These are phyloP conservation scores for Conops quadrifasciatus DNA, from an alignment of 2,888 invertebrate genomes.

Conservation along the genomic window DNA sequence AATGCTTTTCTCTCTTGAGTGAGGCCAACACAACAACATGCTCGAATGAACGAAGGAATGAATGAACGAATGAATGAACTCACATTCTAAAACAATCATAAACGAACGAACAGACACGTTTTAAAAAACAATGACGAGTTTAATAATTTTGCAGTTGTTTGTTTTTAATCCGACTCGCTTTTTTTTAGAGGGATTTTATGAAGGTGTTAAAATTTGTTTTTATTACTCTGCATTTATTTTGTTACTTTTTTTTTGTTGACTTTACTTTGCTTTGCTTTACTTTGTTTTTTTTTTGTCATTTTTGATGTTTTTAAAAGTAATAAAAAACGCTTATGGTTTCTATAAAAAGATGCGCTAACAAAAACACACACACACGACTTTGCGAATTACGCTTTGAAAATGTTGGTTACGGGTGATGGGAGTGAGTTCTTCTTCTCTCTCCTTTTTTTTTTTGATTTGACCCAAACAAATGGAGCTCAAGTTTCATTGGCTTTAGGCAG, in stretches of 20 bases:
- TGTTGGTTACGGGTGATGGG: neutral
- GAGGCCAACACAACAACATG: too few species aligned
- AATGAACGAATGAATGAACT: neutral
- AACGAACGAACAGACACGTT: neutral
- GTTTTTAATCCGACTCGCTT: neutral
- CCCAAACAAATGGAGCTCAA: conserved; percentile 1
- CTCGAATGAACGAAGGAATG: neutral
- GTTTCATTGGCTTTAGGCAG: conserved; percentile 5
- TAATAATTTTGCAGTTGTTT: neutral
- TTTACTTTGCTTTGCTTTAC: neutral
- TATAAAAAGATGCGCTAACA: neutral
- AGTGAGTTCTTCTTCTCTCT: too few species aligned
- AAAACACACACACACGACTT: conserved; percentile 4
- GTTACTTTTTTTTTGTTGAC: conserved; percentile 14
- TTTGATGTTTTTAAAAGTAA: conserved; percentile 6
- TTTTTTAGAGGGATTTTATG: neutral
- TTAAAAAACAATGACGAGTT: neutral
- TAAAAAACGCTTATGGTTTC: neutral
- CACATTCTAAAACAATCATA: neutral
- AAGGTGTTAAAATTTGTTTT: conserved; percentile 30
- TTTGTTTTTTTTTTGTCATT: too few species aligned
- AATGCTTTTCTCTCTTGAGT: neutral
- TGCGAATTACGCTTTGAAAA: neutral
- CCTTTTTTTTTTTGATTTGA: neutral
- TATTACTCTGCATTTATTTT: neutral